phyloP scores from a whole-genome alignment of 1,140 invertebrate genomes.

The Lamellibrachia luymesi region DNA sequence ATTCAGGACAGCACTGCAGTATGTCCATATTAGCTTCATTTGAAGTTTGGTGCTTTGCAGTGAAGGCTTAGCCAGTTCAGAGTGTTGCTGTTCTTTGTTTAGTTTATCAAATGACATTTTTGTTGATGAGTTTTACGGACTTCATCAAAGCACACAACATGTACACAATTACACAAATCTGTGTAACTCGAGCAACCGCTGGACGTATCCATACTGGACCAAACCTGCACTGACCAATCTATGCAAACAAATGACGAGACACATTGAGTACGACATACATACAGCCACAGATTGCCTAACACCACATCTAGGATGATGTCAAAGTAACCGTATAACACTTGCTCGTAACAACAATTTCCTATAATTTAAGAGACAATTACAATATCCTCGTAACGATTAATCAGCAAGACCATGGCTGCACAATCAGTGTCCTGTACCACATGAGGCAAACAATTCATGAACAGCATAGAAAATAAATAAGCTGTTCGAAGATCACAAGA shows the following conservation, averaged over 20 bases:
- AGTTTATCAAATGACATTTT: neutral
- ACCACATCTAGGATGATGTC: neutral
- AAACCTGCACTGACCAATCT: neutral
- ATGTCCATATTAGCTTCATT: neutral
- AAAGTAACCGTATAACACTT: neutral
- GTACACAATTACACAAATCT: neutral
- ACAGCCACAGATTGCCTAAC: neutral
- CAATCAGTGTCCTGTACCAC: neutral
- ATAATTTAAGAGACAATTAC: conserved; percentile 6
- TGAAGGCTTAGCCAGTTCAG: neutral
- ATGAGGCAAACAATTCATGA: neutral
- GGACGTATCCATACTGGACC: neutral
- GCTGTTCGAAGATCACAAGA: neutral
- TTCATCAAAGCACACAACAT: neutral
- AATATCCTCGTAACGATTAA: neutral
- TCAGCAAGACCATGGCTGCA: neutral
- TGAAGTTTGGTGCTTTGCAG: neutral
- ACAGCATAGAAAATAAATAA: conserved; percentile 1
- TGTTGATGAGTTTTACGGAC: neutral
- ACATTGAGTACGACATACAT: neutral
- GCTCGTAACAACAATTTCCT: conserved; percentile 4
- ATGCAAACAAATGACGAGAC: neutral
- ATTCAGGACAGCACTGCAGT: neutral
- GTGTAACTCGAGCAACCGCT: neutral
- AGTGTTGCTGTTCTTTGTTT: neutral